Evolutionary conservation across 2,888 invertebrate genomes (phyloP), one percentile per base, ranked within the genome.

Genomic region (Sylvicola fuscatus): DNA sequence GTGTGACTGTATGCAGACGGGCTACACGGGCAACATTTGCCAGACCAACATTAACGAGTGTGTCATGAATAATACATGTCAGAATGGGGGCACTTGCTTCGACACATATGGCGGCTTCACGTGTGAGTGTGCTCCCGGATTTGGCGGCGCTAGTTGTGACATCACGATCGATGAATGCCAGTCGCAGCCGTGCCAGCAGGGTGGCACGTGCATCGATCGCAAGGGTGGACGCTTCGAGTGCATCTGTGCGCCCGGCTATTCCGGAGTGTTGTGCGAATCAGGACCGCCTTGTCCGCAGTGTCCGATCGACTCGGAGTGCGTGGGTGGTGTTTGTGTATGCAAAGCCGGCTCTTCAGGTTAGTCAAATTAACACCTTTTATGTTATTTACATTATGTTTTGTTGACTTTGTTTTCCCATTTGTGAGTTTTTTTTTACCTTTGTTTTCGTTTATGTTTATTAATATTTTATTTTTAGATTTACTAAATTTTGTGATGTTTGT

Each of bases 21-120:
- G 83, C 2, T 84, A 80, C 56, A 61, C 60, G 14, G 84, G 86
- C 4, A 50, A 62, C 8, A 64, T 72, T 8, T 87, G 87, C 54
- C 76, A 81, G 46, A 53, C 63, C 12, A 82, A 87, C 56, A 70
- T 84, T 45, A 72, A 87, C 59, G 86, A 87, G 58, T 87, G 86
- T 53, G 47, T 55, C 35, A 62, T 64, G 42, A 67, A 69, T 41
- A 61, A 61, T 43, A 81, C 82, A 12, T 79, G 78, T 47, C 51
- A 66, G 33, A 80, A 82, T 44, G 69, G 70, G 42, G 84, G 82
- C 16, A 65, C 68, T 32, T 86, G 86, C 58, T 82, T 74, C 55
- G 81, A 84, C 56, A 80, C 73, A 37, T 83, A 83, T 54, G 84
- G 84, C 11, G 65, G 74, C 35, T 87, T 72, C 50, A 62, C 51